These are phyloP conservation scores for Drosophila mettleri DNA, from an alignment of 2,888 invertebrate genomes.

Conservation along the genomic window DNA sequence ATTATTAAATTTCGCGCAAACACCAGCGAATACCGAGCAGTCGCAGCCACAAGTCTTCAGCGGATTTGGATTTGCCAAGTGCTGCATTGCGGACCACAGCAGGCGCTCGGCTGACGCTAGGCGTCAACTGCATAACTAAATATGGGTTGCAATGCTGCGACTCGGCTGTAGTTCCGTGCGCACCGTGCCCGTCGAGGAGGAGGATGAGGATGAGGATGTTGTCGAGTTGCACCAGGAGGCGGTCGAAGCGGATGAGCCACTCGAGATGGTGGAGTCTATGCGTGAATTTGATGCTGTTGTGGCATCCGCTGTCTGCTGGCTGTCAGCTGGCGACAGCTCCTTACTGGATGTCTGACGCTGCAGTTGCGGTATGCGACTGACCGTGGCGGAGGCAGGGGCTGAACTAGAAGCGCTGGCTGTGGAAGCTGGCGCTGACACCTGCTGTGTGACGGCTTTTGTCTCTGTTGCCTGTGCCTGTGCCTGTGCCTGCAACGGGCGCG, in stretches of 20 bases:
- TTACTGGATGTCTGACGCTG: constrained; percentile 63
- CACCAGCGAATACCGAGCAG: constrained; percentile 37
- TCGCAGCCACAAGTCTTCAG: constrained; percentile 24
- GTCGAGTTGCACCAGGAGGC: constrained; percentile 53
- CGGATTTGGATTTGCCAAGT: constrained; percentile 52
- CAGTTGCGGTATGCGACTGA: constrained; percentile 79
- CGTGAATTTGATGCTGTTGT: constrained; percentile 41
- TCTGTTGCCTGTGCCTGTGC: too few species aligned
- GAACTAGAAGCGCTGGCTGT: constrained; percentile 3
- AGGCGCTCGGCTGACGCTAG: constrained; percentile 41
- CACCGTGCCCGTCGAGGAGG: constrained; percentile 84
- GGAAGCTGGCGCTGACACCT: constrained; percentile 45
- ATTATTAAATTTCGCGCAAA: constrained; percentile 74
- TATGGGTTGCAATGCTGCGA: constrained; percentile 69
- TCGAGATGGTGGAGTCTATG: constrained; percentile 66
- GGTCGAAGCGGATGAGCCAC: constrained; percentile 55
- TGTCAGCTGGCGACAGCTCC: constrained; percentile 43
- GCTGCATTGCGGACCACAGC: constrained; percentile 34
- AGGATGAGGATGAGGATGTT: constrained; percentile 58
- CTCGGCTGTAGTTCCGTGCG: constrained; percentile 81
- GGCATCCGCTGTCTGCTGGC: constrained; percentile 32
- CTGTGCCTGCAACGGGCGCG: constrained; percentile 57
- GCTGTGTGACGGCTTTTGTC: constrained; percentile 37
- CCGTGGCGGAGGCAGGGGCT: constrained; percentile 9
- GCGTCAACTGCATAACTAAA: constrained; percentile 39